These are phyloP conservation scores for Cyclopterus lumpus DNA, from an alignment of 2,797 vertebrate species.

Conservation along the genomic window DNA sequence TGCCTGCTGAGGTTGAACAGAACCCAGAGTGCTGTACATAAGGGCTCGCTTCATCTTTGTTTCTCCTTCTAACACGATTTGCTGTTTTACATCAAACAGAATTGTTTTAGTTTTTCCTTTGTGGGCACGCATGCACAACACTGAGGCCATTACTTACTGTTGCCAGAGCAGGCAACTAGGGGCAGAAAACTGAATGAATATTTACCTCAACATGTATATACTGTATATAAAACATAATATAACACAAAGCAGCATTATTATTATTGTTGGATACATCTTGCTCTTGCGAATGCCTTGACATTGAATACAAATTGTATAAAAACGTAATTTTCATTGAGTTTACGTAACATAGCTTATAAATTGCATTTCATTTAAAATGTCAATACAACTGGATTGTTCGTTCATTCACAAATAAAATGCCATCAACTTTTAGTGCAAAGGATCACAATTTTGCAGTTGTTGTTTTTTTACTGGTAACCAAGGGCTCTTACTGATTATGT, in stretches of 20 bases:
- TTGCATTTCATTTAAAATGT: slow-evolving; percentile 13
- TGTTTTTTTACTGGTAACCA: neutral
- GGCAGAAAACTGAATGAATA: neutral
- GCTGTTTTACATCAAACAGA: slow-evolving; percentile 19
- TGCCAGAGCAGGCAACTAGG: neutral
- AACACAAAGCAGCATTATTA: neutral
- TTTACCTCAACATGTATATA: neutral
- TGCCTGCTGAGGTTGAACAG: neutral
- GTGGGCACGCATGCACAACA: slow-evolving; percentile 21
- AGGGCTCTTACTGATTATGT: neutral
- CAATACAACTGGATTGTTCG: neutral
- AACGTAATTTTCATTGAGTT: slow-evolving; percentile 6
- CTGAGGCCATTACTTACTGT: neutral
- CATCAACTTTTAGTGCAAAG: neutral
- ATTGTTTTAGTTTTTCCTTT: slow-evolving; percentile 5
- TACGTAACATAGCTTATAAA: neutral
- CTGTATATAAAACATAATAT: neutral
- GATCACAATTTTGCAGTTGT: neutral
- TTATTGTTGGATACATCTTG: neutral
- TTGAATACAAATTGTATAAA: slow-evolving; percentile 1
- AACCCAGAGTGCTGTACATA: neutral
- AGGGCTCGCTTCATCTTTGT: slow-evolving; percentile 11
- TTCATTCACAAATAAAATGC: neutral
- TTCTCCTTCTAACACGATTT: slow-evolving; percentile 1
- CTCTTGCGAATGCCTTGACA: neutral